These are phyloP conservation scores for Iphiclides podalirius DNA, from an alignment of 2,888 invertebrate genomes.

Conservation along the genomic window DNA sequence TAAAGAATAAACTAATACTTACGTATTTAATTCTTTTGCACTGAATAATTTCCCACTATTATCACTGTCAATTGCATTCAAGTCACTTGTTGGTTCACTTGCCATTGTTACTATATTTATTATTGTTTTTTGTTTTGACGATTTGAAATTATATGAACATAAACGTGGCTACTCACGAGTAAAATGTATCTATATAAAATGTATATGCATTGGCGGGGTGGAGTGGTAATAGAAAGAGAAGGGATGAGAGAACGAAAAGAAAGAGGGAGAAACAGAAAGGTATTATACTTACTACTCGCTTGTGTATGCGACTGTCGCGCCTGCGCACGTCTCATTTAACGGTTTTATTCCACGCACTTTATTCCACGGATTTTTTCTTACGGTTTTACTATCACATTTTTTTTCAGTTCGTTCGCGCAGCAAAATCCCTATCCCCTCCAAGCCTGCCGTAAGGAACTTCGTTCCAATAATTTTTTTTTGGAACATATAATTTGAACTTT, in stretches of 20 bases:
- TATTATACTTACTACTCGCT: not conserved
- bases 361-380: no score
- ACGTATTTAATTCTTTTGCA: no score
- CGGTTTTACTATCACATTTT: no score
- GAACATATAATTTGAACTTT: no score
- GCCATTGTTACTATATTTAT: not conserved
- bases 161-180: not conserved
- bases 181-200: not conserved
- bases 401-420: constrained; percentile 1
- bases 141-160: not conserved
- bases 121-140: not conserved
- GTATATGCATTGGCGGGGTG: not conserved
- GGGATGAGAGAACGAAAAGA: not conserved
- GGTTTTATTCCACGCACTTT: no score
- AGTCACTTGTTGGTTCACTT: not conserved
- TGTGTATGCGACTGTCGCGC: not conserved
- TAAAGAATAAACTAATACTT: no score
- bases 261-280: not conserved
- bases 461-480: constrained; percentile 4
- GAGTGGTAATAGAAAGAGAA: not conserved
- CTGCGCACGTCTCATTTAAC: not conserved
- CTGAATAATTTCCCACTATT: not conserved
- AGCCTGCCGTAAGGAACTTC: constrained; percentile 9
- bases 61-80: not conserved
- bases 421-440: constrained; percentile 12